phyloP scores from a whole-genome alignment of 2,797 vertebrate genomes.

The Zenarchopterus dispar region DNA sequence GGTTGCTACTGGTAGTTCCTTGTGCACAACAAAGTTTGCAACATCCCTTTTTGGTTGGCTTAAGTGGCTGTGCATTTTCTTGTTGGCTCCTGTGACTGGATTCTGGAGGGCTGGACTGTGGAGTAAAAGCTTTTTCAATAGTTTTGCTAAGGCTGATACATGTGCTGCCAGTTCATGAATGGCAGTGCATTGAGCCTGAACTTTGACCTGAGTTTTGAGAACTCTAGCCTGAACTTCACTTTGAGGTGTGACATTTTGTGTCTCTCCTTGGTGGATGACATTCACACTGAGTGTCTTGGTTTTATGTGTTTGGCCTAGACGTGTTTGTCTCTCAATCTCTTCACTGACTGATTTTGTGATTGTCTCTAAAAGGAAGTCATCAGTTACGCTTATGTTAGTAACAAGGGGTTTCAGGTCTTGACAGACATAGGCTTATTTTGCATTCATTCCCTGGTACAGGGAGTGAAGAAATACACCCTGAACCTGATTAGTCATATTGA shows the following conservation, averaged over 20 bases:
- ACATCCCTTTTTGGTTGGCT: background rate
- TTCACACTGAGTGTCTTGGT: background rate
- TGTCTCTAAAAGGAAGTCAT: background rate
- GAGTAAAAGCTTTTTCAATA: slow-evolving; percentile 4
- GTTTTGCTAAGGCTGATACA: slow-evolving; percentile 19
- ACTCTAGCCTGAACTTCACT: no score
- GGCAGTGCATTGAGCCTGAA: slow-evolving; percentile 30
- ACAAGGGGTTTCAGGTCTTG: background rate
- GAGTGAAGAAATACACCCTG: slow-evolving; percentile 7
- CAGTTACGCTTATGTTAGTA: background rate
- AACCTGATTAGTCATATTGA: background rate
- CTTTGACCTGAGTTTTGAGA: slow-evolving; percentile 6
- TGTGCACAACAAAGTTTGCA: slow-evolving; percentile 2
- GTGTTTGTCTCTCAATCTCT: slow-evolving; percentile 9
- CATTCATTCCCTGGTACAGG: slow-evolving; percentile 8
- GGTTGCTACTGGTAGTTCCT: background rate
- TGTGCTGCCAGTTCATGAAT: slow-evolving; percentile 31
- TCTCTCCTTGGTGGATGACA: background rate
- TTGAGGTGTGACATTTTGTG: background rate
- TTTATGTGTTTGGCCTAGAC: background rate
- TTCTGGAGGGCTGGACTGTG: accelerated
- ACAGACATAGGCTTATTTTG: background rate
- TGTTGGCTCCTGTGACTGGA: accelerated
- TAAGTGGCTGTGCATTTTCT: background rate
- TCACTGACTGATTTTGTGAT: background rate